These are phyloP conservation scores for Otus sunia DNA, from an alignment of 2,113 vertebrate genomes.

Conservation along the genomic window DNA sequence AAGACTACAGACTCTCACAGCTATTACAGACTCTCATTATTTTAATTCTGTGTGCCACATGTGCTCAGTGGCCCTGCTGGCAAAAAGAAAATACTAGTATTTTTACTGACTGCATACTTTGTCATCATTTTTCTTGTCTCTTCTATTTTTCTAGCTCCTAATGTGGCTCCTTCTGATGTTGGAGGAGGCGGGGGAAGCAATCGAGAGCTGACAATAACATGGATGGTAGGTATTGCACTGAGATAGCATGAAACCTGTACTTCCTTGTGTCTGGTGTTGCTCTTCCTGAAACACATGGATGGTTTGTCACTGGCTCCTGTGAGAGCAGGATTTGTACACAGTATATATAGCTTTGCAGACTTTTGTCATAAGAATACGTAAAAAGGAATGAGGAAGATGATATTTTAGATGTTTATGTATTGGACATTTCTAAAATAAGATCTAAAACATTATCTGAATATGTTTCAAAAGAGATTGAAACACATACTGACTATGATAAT, in stretches of 20 bases:
- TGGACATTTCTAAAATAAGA: neutral
- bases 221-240: slow-evolving; percentile 82
- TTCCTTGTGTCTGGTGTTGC: neutral
- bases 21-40: slow-evolving; percentile 61
- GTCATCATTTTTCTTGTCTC: neutral
- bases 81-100: neutral
- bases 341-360: neutral
- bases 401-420: neutral
- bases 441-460: neutral
- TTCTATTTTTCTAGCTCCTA: slow-evolving; percentile 84
- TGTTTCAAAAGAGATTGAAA: neutral
- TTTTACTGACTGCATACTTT: neutral
- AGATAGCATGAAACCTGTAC: neutral
- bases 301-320: neutral
- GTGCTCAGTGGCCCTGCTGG: slow-evolving; percentile 44
- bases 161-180: slow-evolving; percentile 93
- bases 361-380: neutral
- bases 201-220: slow-evolving; percentile 93
- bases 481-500: neutral
- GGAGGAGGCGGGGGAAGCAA: slow-evolving; percentile 90
- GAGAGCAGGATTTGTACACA: neutral
- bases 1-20: slow-evolving; percentile 43
- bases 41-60: slow-evolving; percentile 31
- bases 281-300: neutral
- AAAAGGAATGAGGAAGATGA: neutral